Evolutionary conservation across 92 coral and sea anemone genomes (phyloP), one percentile per base, ranked within the genome.

Genomic region (Porites lobata): DNA sequence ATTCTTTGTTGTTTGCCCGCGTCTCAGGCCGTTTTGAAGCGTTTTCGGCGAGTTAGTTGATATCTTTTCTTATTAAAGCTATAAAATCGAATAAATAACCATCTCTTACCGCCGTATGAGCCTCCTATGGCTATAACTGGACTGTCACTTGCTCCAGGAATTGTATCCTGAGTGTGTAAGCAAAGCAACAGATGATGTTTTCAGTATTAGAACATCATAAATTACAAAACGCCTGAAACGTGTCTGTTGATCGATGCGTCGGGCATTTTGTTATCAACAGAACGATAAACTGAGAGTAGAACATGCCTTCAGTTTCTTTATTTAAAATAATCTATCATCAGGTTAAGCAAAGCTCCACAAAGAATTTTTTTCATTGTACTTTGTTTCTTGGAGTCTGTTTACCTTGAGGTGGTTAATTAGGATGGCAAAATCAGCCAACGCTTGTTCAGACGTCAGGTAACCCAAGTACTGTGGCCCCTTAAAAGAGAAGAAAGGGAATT

Each of bases 111-210:
- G 68, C 99, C 99, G 80, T 96, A 96, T 0, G 99, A 96, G 38
- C 99, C 99, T 67, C 99, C 99, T 18, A 96, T 80, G 29, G 99
- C 96, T 63, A 96, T 87, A 4, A 95, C 97, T 2, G 99, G 99
- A 76, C 99, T 96, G 9, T 86, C 81, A 32, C 91, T 62, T 29
- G 99, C 98, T 82, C 99, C 99, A 11, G 95, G 92, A 57, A 85
- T 85, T 8, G 94, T 92, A 9, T 66, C 83, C 99, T 96, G 70
- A 21, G 47, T 38, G 47, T 38, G 47, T 38, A 38, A 38, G 47
- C 47, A n/a, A 56, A 56, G 15, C 61, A 56, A 10, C 11, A 56
- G 5, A 56, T 56, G 15, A 56, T 56, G 13, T 14, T 56, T 22
- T 22, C 24, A 22, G 2, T 56, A 12, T 56, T 56, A 14, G 61